Conservation (phyloP, 2,797 vertebrate genomes). For the Rhabdophis nuchalis region DNA sequence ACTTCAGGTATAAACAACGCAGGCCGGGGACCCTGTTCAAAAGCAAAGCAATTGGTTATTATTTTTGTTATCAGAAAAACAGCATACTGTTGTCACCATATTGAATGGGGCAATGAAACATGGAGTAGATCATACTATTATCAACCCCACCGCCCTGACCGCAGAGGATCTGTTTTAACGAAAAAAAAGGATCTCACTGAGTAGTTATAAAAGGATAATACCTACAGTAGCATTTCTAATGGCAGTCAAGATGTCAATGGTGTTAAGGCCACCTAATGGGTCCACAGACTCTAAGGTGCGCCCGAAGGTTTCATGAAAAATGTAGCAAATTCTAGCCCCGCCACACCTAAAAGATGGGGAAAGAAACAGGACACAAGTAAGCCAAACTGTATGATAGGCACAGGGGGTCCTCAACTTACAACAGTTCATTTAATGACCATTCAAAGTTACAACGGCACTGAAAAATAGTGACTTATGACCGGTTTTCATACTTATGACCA, state of each 20-base stretch:
- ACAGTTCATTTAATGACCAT: not conserved
- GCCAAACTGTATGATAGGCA: not conserved
- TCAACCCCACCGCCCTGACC: not conserved
- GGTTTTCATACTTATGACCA: not conserved
- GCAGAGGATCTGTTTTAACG: not conserved
- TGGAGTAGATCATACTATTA: not conserved
- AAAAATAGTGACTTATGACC: not conserved
- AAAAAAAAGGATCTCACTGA: not conserved
- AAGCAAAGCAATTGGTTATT: not conserved
- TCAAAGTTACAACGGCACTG: not conserved
- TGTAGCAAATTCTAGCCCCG: slow-evolving; percentile 97
- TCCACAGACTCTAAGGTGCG: slow-evolving; percentile 97
- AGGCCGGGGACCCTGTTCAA: slow-evolving; percentile 87
- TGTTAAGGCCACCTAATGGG: slow-evolving; percentile 93
- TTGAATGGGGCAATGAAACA: too few species aligned
- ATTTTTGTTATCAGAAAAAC: too few species aligned
- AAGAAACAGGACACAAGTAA: not conserved
- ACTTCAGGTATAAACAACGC: slow-evolving; percentile 96
- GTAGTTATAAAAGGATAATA: slow-evolving; percentile 31
- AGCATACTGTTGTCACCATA: not conserved
- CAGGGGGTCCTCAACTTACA: not conserved
- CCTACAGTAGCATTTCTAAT: slow-evolving; percentile 97
- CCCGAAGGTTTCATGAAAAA: slow-evolving; percentile 98
- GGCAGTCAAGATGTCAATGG: slow-evolving; percentile 95
- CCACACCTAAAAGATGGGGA: slow-evolving; percentile 81